Evolutionary conservation across 2,888 invertebrate species (phyloP).

Genomic region (Spialia ferax): DNA sequence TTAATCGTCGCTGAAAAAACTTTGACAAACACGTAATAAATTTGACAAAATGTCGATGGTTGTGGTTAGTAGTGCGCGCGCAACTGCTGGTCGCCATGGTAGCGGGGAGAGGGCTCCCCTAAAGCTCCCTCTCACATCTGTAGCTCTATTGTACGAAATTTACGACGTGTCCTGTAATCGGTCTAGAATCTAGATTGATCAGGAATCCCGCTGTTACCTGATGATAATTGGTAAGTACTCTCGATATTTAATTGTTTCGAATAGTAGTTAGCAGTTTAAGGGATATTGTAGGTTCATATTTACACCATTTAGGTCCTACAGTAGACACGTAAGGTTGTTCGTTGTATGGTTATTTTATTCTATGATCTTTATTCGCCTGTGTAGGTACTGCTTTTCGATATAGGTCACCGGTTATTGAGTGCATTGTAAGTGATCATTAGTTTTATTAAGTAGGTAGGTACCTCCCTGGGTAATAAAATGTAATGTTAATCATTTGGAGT

Average conservation of each 20-base stretch:
- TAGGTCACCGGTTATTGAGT: slow-evolving; percentile 28
- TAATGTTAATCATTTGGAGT: too few species aligned
- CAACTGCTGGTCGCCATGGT: slow-evolving; percentile 65
- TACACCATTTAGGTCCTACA: too few species aligned
- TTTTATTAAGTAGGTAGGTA: slow-evolving; percentile 1
- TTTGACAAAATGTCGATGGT: slow-evolving; percentile 54
- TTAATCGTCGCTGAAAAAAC: slow-evolving; percentile 49
- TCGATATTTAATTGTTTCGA: neutral
- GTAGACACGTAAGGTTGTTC: too few species aligned
- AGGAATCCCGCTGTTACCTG: slow-evolving; percentile 11
- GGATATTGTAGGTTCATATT: neutral
- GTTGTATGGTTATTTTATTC: too few species aligned
- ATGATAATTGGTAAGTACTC: slow-evolving; percentile 29
- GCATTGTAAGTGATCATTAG: neutral
- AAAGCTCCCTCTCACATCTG: slow-evolving; percentile 44
- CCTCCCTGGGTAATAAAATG: too few species aligned
- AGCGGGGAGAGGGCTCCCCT: slow-evolving; percentile 58
- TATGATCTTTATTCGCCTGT: slow-evolving; percentile 10
- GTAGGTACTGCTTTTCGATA: neutral
- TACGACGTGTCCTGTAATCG: slow-evolving; percentile 31
- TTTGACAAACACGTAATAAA: slow-evolving; percentile 66
- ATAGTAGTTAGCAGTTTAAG: neutral
- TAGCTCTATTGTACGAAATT: slow-evolving; percentile 44
- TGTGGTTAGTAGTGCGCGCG: slow-evolving; percentile 69
- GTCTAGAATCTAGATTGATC: slow-evolving; percentile 15